phyloP scores from a whole-genome alignment of 2,797 vertebrate genomes.

The Dendrocincla fuliginosa region DNA sequence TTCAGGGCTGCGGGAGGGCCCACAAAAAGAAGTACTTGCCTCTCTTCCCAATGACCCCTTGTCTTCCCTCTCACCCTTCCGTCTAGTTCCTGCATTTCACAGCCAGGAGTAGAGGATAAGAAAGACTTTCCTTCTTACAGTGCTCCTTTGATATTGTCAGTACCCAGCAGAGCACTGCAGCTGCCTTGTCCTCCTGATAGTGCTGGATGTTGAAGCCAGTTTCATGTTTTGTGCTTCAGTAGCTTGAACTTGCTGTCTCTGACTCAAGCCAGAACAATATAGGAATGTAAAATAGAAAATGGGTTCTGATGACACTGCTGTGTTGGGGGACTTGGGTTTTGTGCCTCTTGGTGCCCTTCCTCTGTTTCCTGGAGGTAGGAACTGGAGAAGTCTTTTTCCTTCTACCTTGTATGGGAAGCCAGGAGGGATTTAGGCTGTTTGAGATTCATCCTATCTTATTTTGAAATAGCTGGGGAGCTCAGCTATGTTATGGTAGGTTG shows the following conservation, averaged over 20 bases:
- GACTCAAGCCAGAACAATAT: neutral
- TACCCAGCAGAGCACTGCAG: neutral
- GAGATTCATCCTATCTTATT: accelerated
- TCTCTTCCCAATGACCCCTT: neutral
- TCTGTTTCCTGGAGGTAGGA: neutral
- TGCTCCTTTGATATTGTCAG: neutral
- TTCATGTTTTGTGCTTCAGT: neutral
- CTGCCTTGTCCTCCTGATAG: neutral
- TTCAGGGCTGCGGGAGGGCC: neutral
- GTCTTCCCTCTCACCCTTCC: neutral
- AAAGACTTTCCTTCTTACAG: neutral
- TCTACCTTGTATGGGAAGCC: neutral
- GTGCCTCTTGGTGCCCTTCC: neutral
- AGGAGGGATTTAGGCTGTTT: neutral
- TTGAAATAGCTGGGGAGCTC: neutral
- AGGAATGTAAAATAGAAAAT: neutral
- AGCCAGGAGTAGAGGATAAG: neutral
- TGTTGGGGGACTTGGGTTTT: neutral
- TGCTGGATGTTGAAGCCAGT: neutral
- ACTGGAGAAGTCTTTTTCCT: neutral
- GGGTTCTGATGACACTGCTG: neutral
- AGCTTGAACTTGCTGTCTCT: neutral
- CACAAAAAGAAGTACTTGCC: neutral
- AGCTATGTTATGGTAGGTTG: neutral
- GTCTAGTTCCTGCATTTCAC: neutral